phyloP scores from a whole-genome alignment of 2,888 invertebrate species.

The Drosophila kambysellisi region DNA sequence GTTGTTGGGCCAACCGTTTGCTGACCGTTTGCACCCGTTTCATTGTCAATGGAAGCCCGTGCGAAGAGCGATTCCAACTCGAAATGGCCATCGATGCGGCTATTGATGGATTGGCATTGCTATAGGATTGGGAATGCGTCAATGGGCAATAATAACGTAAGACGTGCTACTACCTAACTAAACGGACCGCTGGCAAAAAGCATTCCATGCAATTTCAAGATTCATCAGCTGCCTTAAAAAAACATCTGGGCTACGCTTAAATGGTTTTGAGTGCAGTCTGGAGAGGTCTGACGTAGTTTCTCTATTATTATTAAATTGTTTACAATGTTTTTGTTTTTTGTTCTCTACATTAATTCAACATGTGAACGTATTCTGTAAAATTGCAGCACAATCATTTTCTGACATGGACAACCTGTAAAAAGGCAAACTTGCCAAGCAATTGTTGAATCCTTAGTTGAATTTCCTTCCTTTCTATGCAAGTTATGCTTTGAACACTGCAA shows the following conservation, averaged over 20 bases:
- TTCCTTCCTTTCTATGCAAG: background rate
- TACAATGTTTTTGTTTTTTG: background rate
- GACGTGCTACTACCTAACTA: background rate
- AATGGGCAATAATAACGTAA: constrained; percentile 12
- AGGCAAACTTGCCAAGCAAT: background rate
- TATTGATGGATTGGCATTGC: constrained; percentile 51
- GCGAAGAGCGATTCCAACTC: background rate
- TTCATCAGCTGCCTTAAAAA: too few species aligned
- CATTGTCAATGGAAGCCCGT: constrained; percentile 55
- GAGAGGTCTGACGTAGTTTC: too few species aligned
- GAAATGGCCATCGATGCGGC: constrained; percentile 51
- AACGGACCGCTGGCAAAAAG: too few species aligned
- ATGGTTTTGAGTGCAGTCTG: background rate
- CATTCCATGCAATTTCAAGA: too few species aligned
- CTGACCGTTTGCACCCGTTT: constrained; percentile 44
- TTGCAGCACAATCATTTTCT: background rate
- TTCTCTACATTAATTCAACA: background rate
- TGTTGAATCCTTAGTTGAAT: background rate
- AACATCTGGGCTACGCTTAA: too few species aligned
- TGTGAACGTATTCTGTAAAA: background rate
- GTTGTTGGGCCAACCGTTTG: constrained; percentile 27
- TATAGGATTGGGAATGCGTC: constrained; percentile 45
- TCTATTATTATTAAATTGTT: too few species aligned
- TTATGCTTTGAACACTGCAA: background rate
- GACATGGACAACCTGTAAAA: background rate